Percentiles rank a stretch among this genome's conserved stretches.
Conservation (phyloP, 2,888 invertebrate species). For the Tetragonula carbonaria region DNA sequence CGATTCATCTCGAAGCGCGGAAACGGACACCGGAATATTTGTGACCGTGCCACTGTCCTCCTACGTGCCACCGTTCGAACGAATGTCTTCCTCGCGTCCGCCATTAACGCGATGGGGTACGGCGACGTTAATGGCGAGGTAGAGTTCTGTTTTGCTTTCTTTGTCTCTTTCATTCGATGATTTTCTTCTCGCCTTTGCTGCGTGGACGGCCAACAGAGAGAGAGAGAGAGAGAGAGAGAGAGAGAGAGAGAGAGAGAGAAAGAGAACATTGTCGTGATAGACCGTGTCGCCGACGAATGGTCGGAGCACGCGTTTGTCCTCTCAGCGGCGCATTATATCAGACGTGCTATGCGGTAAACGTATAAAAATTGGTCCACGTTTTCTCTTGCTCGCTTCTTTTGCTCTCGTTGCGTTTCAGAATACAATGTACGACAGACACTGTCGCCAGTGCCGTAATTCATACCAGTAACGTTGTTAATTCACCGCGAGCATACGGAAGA, state of each 20-base stretch:
- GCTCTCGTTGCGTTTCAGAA: not conserved
- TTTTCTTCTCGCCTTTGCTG: constrained; percentile 9
- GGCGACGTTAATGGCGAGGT: constrained; percentile 2
- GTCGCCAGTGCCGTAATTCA: not conserved
- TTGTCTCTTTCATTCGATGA: constrained; percentile 33
- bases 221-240: no score
- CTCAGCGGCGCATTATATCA: constrained; percentile 6
- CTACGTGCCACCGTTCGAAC: constrained; percentile 69
- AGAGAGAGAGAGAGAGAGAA: no score
- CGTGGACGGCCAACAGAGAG: not conserved
- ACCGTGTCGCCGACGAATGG: constrained; percentile 12
- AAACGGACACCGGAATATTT: constrained; percentile 72
- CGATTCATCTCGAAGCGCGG: constrained; percentile 63
- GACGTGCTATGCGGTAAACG: constrained; percentile 5
- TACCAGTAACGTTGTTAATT: not conserved
- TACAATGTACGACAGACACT: not conserved
- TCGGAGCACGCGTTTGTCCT: not conserved
- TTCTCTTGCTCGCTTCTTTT: not conserved
- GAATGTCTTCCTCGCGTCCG: constrained; percentile 63
- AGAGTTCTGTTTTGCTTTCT: constrained; percentile 18
- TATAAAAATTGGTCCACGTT: constrained; percentile 9
- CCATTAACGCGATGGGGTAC: constrained; percentile 50
- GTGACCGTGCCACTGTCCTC: constrained; percentile 71
- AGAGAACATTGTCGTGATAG: constrained; percentile 36
- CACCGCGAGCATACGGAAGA: not conserved